These are phyloP conservation scores for Torymus aiolomorphi DNA, from an alignment of 2,888 invertebrate genomes.

Conservation along the genomic window DNA sequence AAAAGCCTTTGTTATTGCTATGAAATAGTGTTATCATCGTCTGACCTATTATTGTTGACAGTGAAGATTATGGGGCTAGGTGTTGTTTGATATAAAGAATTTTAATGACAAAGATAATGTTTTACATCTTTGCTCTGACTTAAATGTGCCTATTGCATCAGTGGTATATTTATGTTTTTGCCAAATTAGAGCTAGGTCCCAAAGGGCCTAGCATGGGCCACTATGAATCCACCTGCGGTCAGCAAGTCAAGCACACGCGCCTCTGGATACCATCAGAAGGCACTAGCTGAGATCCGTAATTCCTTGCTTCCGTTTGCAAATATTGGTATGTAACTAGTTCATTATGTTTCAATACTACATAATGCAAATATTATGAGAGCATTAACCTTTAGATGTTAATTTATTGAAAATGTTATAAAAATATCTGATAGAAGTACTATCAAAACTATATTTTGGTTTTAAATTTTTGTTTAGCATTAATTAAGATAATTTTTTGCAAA, in stretches of 20 bases:
- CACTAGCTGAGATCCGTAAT: constrained; percentile 90
- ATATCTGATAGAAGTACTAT: no score
- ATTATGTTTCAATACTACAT: neutral
- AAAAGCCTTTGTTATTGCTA: constrained; percentile 20
- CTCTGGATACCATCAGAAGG: constrained; percentile 90
- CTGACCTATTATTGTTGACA: constrained; percentile 4
- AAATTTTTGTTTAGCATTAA: no score
- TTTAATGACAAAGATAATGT: constrained; percentile 36
- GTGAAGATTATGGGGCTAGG: constrained; percentile 18
- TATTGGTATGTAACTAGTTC: constrained; percentile 71
- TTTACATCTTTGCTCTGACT: constrained; percentile 34
- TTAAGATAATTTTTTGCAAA: no score
- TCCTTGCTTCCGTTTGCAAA: constrained; percentile 89
- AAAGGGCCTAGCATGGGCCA: constrained; percentile 76
- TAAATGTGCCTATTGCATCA: constrained; percentile 56
- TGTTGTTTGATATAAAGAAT: constrained; percentile 19
- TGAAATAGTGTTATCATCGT: constrained; percentile 1
- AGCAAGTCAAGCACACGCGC: constrained; percentile 82
- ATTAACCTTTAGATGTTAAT: no score
- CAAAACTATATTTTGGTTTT: no score
- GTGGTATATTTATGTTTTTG: constrained; percentile 69
- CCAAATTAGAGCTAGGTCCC: constrained; percentile 75
- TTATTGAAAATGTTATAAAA: no score
- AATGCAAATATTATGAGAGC: no score
- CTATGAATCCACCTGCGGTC: constrained; percentile 78